Percentiles rank a stretch among this genome's conserved stretches.
Evolutionary conservation across 2,797 vertebrate genomes (phyloP).

Genomic region (Tarsius wallacei): DNA sequence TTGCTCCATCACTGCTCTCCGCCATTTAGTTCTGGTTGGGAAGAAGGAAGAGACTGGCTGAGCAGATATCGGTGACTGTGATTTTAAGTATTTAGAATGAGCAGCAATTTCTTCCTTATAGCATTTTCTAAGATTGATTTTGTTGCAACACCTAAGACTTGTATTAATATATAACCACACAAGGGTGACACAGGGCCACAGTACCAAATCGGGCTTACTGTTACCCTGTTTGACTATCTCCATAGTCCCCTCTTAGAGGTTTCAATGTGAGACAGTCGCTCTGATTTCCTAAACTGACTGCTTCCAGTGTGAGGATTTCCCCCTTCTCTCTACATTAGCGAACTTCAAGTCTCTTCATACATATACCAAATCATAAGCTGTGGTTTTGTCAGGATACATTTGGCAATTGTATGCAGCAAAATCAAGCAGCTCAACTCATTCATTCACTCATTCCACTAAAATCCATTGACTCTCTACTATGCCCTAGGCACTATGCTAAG

Average conservation of each 20-base stretch:
- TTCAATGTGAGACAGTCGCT: neutral
- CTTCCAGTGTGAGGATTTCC: neutral
- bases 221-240: neutral
- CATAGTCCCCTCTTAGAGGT: neutral
- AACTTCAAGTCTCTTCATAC: neutral
- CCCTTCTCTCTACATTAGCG: neutral
- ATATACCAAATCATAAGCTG: neutral
- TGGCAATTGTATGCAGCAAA: neutral
- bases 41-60: neutral
- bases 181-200: neutral
- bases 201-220: neutral
- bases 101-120: neutral
- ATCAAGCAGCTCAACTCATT: neutral
- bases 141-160: neutral
- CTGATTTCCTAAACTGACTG: neutral
- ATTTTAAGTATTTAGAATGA: constrained; percentile 30
- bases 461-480: neutral
- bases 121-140: neutral
- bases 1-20: neutral
- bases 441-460: neutral
- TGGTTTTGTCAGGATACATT: neutral
- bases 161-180: neutral
- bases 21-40: neutral
- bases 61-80: neutral
- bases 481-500: neutral